These are phyloP conservation scores for Pipistrellus pipistrellus DNA, from an alignment of 2,797 vertebrate genomes.

Conservation along the genomic window DNA sequence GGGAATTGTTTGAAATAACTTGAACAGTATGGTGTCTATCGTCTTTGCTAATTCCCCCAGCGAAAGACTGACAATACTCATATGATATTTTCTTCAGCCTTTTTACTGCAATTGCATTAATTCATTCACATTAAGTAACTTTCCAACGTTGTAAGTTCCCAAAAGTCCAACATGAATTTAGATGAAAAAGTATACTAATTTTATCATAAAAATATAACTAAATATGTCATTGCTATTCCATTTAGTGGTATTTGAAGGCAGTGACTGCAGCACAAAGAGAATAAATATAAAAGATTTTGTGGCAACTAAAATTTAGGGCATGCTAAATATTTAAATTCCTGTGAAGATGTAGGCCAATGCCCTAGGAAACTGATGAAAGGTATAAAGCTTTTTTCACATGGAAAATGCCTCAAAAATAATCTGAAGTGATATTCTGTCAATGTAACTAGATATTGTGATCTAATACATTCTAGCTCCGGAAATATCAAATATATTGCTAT, in stretches of 20 bases:
- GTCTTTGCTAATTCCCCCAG: neutral
- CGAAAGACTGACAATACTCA: neutral
- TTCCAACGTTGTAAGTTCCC: conserved; percentile 28
- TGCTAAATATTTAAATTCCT: conserved; percentile 1
- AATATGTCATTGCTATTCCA: neutral
- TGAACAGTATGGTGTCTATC: neutral
- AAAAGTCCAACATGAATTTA: conserved; percentile 13
- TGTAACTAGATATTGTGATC: neutral
- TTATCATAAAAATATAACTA: conserved; percentile 3
- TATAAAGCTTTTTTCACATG: conserved; percentile 35
- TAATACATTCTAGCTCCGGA: neutral
- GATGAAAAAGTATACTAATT: conserved; percentile 31
- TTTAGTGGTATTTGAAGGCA: neutral
- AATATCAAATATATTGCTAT: neutral
- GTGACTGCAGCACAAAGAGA: neutral
- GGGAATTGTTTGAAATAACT: conserved; percentile 51
- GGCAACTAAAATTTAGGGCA: neutral
- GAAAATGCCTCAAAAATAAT: conserved; percentile 19
- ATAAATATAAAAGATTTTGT: neutral
- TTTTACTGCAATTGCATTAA: conserved; percentile 40
- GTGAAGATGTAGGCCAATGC: neutral
- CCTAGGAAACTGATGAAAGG: conserved; percentile 8
- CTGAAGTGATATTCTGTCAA: neutral
- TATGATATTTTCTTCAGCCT: conserved; percentile 22
- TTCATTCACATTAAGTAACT: conserved; percentile 43